Percentiles rank a stretch among this genome's conserved stretches.
These are phyloP conservation scores for Enteromius treurensis DNA, from an alignment of 2,797 vertebrate genomes.

Conservation along the genomic window DNA sequence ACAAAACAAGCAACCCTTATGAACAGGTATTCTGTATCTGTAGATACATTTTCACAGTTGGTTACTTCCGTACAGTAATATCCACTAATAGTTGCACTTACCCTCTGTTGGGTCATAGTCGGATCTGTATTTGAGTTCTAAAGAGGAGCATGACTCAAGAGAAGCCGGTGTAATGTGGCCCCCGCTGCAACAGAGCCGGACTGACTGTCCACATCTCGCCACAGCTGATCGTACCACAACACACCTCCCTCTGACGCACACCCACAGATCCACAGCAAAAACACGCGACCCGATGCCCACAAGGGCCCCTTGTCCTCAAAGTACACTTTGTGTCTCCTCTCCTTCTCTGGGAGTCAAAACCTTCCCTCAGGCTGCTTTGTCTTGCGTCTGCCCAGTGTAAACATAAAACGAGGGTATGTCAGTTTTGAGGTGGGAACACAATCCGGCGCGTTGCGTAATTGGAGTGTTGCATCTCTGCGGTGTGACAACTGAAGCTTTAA, in stretches of 20 bases:
- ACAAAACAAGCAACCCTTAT: background rate
- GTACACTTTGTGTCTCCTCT: conserved; percentile 7
- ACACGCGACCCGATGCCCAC: background rate
- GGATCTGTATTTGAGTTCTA: conserved; percentile 12
- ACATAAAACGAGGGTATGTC: conserved; percentile 5
- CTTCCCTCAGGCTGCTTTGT: background rate
- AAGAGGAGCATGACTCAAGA: conserved; percentile 15
- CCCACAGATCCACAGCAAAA: conserved; percentile 20
- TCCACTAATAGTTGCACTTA: background rate
- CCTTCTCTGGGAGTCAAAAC: background rate
- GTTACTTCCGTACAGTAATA: background rate
- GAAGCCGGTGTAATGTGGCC: conserved; percentile 34
- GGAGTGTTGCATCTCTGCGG: conserved; percentile 13
- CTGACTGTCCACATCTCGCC: conserved; percentile 29
- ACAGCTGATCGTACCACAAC: conserved; percentile 28
- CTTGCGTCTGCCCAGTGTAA: background rate
- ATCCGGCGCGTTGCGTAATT: background rate
- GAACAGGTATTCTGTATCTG: background rate
- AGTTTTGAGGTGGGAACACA: conserved; percentile 23
- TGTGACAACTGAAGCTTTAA: conserved; percentile 1
- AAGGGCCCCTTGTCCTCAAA: background rate
- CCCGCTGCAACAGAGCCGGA: background rate
- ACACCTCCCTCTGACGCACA: conserved; percentile 40
- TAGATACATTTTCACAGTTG: background rate
- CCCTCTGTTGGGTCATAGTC: conserved; percentile 24